Evolutionary conservation across 2,113 vertebrate genomes (phyloP).

Genomic region (Fregata magnificens): DNA sequence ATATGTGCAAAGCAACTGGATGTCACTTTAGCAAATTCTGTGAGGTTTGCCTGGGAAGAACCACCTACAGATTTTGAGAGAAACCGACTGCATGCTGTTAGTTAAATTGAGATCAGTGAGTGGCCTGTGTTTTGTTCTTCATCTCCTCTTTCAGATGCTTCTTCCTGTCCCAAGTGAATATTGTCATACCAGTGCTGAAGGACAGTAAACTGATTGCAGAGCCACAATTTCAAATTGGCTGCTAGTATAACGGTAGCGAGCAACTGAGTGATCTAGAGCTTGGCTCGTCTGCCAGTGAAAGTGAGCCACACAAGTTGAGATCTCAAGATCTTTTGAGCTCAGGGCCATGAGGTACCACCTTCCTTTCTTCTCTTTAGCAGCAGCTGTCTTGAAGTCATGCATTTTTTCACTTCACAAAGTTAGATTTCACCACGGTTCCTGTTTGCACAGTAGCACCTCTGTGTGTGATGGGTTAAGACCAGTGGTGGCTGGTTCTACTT

Average conservation of each 20-base stretch:
- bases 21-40: not conserved
- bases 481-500: not conserved
- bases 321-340: constrained; percentile 19
- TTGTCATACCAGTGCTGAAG: not conserved
- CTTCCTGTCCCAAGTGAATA: not conserved
- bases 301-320: not conserved
- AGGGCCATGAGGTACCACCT: not conserved
- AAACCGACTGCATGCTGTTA: not conserved
- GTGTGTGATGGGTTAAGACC: not conserved
- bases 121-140: not conserved
- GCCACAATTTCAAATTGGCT: not conserved
- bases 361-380: not conserved
- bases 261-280: not conserved
- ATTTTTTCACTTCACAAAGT: not conserved
- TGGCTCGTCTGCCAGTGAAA: not conserved
- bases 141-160: not conserved
- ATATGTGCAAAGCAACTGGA: not conserved
- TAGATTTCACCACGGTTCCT: not conserved
- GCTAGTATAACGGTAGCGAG: not conserved
- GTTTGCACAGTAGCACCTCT: not conserved
- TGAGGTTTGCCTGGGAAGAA: not conserved
- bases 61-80: not conserved
- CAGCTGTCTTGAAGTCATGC: not conserved
- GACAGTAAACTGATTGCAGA: not conserved
- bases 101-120: not conserved